Evolutionary conservation across 1,140 invertebrate genomes (phyloP).

Genomic region (Calycopis cecrops): DNA sequence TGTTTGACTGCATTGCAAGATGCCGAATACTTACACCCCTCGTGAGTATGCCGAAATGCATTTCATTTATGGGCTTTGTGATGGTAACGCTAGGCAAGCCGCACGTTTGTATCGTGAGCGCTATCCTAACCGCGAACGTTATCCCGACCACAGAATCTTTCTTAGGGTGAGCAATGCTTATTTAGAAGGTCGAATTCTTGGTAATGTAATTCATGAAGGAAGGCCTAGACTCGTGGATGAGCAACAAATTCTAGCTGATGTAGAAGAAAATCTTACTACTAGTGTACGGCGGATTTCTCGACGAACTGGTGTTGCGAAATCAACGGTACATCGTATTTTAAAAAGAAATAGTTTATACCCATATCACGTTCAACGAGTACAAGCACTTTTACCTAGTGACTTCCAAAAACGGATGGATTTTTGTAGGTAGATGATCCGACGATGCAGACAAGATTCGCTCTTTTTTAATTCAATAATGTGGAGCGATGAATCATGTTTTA

Average conservation of each 20-base stretch:
- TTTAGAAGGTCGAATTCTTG: conserved; percentile 17
- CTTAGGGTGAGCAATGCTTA: conserved; percentile 9
- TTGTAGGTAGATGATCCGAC: conserved; percentile 5
- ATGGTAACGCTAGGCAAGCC: conserved; percentile 13
- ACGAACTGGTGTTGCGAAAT: conserved; percentile 16
- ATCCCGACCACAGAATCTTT: conserved; percentile 13
- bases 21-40: conserved; percentile 10
- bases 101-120: conserved; percentile 13
- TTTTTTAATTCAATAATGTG: background rate
- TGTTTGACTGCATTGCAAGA: conserved; percentile 13
- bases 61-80: conserved; percentile 13
- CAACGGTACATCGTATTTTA: background rate
- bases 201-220: conserved; percentile 2
- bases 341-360: conserved; percentile 1
- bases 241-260: conserved; percentile 10
- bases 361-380: conserved; percentile 3
- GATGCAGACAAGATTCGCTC: background rate
- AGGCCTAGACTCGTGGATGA: conserved; percentile 9
- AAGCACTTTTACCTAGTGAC: conserved; percentile 5
- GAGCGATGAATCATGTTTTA: background rate
- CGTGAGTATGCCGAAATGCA: conserved; percentile 14
- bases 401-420: conserved; percentile 4
- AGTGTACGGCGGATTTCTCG: conserved; percentile 15
- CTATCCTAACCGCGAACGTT: conserved; percentile 13
- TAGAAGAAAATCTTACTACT: conserved; percentile 12